Evolutionary conservation across 2,113 vertebrate species (phyloP).

Genomic region (Dunckerocampus dactyliophorus): DNA sequence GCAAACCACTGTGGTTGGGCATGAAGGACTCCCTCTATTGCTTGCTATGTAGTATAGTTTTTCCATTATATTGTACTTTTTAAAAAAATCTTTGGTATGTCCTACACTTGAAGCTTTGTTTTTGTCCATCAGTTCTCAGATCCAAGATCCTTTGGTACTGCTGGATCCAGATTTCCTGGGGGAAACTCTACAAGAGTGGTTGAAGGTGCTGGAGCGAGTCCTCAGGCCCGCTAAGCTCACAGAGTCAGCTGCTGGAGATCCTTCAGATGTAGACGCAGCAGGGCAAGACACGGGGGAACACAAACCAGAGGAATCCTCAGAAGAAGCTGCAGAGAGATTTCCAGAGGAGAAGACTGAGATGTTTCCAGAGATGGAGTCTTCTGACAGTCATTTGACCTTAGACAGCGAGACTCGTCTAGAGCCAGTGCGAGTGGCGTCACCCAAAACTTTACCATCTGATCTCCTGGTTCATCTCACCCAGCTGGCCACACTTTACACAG

Average conservation of each 20-base stretch:
- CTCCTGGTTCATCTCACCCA: conserved; percentile 75
- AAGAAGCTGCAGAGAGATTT: conserved; percentile 18
- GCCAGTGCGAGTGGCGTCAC: conserved; percentile 64
- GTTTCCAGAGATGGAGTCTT: conserved; percentile 1
- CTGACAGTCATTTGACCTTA: conserved; percentile 8
- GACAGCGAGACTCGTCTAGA: conserved; percentile 27
- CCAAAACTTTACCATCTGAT: conserved; percentile 63
- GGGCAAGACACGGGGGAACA: conserved; percentile 44
- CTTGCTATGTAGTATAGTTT: no score
- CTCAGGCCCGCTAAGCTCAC: conserved; percentile 56
- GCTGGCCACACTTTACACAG: conserved; percentile 82
- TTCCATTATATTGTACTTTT: no score
- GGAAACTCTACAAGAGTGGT: conserved; percentile 79
- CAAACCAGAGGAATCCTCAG: conserved; percentile 21
- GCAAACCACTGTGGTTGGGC: no score
- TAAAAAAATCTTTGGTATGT: no score
- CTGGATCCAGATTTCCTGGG: conserved; percentile 77
- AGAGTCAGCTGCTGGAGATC: conserved; percentile 2
- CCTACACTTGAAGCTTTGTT: not conserved
- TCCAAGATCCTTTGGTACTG: conserved; percentile 85
- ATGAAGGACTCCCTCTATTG: no score
- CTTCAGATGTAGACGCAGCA: conserved; percentile 13
- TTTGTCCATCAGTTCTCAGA: conserved; percentile 72
- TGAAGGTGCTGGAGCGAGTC: conserved; percentile 75
- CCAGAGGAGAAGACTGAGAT: conserved; percentile 23